Evolutionary conservation across 1,140 invertebrate genomes (phyloP).

Genomic region (Dinoponera quadriceps): DNA sequence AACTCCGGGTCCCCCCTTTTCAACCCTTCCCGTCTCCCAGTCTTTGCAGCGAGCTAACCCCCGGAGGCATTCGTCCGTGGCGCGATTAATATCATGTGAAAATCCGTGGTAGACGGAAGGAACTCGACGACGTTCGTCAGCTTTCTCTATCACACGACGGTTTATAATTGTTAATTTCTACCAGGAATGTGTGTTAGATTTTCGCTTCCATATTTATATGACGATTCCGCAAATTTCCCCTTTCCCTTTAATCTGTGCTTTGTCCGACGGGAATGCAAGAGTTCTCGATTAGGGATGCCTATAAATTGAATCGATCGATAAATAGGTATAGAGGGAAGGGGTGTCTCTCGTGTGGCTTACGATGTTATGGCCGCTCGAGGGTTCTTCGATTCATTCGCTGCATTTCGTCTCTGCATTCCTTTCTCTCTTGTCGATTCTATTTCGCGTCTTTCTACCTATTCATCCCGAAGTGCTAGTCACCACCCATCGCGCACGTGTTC

Average conservation of each 20-base stretch:
- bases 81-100: conserved; percentile 56
- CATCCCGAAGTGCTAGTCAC: conserved; percentile 70
- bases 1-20: conserved; percentile 65
- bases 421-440: conserved; percentile 60
- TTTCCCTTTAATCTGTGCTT: not conserved
- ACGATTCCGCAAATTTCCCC: not conserved
- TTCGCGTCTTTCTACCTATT: conserved; percentile 68
- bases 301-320: conserved; percentile 31
- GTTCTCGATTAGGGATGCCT: not conserved
- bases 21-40: conserved; percentile 63
- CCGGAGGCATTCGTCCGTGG: conserved; percentile 44
- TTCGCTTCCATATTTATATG: not conserved
- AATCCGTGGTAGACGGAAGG: conserved; percentile 41
- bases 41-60: conserved; percentile 60
- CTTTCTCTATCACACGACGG: not conserved
- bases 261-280: not conserved
- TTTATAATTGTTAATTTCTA: conserved; percentile 27
- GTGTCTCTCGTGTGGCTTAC: conserved; percentile 30
- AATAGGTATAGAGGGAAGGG: conserved; percentile 10
- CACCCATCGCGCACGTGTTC: conserved; percentile 45
- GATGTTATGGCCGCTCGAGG: conserved; percentile 30
- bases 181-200: not conserved
- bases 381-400: conserved; percentile 51
- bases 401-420: conserved; percentile 7
- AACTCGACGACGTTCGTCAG: conserved; percentile 34